Percentiles rank a stretch among this genome's conserved stretches.
These are phyloP conservation scores for Dastarcus helophoroides DNA, from an alignment of 2,888 invertebrate genomes.

Conservation along the genomic window DNA sequence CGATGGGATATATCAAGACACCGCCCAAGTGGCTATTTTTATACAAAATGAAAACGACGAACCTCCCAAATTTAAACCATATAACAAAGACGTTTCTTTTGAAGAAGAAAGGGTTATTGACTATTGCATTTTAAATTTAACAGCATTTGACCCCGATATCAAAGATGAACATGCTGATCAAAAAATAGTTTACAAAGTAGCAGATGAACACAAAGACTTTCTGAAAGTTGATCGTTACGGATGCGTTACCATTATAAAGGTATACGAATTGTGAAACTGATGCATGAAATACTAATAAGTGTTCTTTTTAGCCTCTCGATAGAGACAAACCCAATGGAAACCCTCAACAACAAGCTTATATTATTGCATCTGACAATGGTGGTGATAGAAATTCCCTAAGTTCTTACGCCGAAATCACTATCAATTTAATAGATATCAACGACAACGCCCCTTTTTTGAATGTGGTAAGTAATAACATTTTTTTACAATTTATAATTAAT, in stretches of 20 bases:
- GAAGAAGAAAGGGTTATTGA: slow-evolving; percentile 59
- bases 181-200: slow-evolving; percentile 66
- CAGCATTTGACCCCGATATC: slow-evolving; percentile 80
- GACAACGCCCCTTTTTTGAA: slow-evolving; percentile 87
- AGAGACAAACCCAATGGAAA: slow-evolving; percentile 82
- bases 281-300: not conserved
- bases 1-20: slow-evolving; percentile 74
- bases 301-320: slow-evolving; percentile 56
- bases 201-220: slow-evolving; percentile 57
- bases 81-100: slow-evolving; percentile 61
- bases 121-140: slow-evolving; percentile 59
- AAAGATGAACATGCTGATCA: slow-evolving; percentile 63
- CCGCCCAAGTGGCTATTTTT: slow-evolving; percentile 71
- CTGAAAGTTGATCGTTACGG: slow-evolving; percentile 58
- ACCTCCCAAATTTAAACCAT: slow-evolving; percentile 66
- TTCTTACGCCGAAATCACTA: slow-evolving; percentile 54
- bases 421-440: slow-evolving; percentile 72
- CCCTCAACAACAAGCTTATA: slow-evolving; percentile 63
- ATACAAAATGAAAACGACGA: slow-evolving; percentile 90
- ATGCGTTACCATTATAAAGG: slow-evolving; percentile 57
- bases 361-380: slow-evolving; percentile 67
- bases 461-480: slow-evolving; percentile 51
- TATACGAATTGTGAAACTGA: slow-evolving; percentile 13
- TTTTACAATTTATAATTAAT: no score
- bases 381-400: slow-evolving; percentile 52